Conservation (phyloP, 2,888 invertebrate genomes). For the Dicyrtomina minuta region DNA sequence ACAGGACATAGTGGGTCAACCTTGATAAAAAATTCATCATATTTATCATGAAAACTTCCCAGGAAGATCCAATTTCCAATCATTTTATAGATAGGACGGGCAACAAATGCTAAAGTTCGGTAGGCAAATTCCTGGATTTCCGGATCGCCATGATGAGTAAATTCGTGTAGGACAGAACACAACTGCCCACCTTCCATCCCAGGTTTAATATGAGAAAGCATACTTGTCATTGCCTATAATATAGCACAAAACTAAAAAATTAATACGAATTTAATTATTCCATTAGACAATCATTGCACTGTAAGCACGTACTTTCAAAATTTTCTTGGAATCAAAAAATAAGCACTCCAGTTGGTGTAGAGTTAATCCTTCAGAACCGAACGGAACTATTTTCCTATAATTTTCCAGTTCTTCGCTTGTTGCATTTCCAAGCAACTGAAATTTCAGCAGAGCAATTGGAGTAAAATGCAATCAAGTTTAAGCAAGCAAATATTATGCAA, state of each 20-base stretch:
- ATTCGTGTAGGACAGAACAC: constrained; percentile 23
- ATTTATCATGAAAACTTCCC: constrained; percentile 25
- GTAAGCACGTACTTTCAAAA: constrained; percentile 14
- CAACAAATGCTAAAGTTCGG: constrained; percentile 16
- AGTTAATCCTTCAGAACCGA: constrained; percentile 11
- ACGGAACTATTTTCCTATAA: constrained; percentile 15
- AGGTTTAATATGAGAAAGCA: constrained; percentile 18
- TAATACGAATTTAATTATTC: neutral
- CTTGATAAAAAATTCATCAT: constrained; percentile 26
- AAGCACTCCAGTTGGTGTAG: constrained; percentile 30
- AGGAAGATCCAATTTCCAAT: constrained; percentile 30
- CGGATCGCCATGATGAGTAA: constrained; percentile 33
- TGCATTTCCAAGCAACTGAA: constrained; percentile 5
- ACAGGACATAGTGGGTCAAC: constrained; percentile 1
- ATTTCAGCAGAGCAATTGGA: neutral
- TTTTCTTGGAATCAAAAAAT: constrained; percentile 28
- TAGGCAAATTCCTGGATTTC: constrained; percentile 31
- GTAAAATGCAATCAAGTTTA: too few relatives aligned
- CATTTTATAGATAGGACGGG: constrained; percentile 24
- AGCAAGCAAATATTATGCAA: too few relatives aligned
- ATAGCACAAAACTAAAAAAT: constrained; percentile 2
- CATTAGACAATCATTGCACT: neutral
- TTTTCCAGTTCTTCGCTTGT: constrained; percentile 9
- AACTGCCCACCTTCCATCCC: neutral
- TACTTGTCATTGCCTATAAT: constrained; percentile 22